These are phyloP conservation scores for Cataglyphis altisquamis DNA, from an alignment of 2,888 invertebrate genomes.

Conservation along the genomic window DNA sequence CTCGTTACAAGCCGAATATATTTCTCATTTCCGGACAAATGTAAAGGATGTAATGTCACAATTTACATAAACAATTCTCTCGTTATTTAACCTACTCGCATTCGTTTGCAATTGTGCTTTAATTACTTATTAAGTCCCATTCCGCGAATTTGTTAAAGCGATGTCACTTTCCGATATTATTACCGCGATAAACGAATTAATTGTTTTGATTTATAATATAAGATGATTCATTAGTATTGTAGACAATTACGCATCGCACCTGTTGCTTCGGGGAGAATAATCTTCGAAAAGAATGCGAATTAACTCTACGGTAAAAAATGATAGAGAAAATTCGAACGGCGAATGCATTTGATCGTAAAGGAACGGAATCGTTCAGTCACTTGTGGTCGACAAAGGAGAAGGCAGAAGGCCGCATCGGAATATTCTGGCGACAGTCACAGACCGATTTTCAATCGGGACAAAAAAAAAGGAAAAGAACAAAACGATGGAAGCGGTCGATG, in stretches of 20 bases:
- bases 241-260: slow-evolving; percentile 39
- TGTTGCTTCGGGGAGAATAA: slow-evolving; percentile 36
- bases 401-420: slow-evolving; percentile 65
- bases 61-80: too few relatives aligned
- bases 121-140: too few relatives aligned
- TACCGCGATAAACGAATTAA: too few relatives aligned
- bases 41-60: too few relatives aligned
- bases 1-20: too few relatives aligned
- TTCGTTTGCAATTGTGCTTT: too few relatives aligned
- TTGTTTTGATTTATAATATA: not conserved
- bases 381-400: slow-evolving; percentile 59
- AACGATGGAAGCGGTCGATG: not conserved
- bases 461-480: slow-evolving; percentile 65
- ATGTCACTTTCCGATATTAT: too few relatives aligned
- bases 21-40: too few relatives aligned
- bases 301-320: not conserved
- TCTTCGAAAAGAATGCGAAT: not conserved
- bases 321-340: not conserved
- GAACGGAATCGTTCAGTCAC: slow-evolving; percentile 12
- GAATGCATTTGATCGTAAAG: not conserved
- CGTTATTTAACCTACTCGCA: too few relatives aligned
- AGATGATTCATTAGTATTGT: slow-evolving; percentile 16
- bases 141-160: too few relatives aligned
- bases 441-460: slow-evolving; percentile 45
- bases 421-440: slow-evolving; percentile 76